Evolutionary conservation across 1,140 invertebrate genomes (phyloP).

Genomic region (Papilio machaon): DNA sequence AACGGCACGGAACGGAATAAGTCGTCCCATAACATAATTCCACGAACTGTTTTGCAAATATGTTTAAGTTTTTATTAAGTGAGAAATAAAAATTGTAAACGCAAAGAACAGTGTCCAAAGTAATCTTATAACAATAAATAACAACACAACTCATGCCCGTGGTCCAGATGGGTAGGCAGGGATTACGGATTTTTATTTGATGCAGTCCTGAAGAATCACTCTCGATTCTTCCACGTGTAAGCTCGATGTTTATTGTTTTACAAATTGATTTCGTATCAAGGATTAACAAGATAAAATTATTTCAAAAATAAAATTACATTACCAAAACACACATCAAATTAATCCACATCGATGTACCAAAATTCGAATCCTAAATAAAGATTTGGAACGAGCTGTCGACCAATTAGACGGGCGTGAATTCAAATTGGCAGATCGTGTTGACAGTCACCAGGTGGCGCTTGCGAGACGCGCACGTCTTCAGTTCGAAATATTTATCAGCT

Average conservation of each 20-base stretch:
- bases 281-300: background rate
- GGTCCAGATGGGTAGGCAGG: background rate
- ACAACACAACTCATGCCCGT: too few species aligned
- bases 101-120: background rate
- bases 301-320: too few species aligned
- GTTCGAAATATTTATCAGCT: conserved; percentile 59
- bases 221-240: too few species aligned
- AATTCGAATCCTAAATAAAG: conserved; percentile 53
- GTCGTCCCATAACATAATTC: conserved; percentile 14
- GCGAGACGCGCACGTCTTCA: conserved; percentile 51
- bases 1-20: conserved; percentile 41
- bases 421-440: conserved; percentile 75
- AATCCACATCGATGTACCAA: background rate
- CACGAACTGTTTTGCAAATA: background rate
- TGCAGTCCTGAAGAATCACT: too few species aligned
- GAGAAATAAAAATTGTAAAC: background rate
- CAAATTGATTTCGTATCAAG: background rate
- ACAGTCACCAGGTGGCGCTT: conserved; percentile 69
- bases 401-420: conserved; percentile 68
- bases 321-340: background rate
- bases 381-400: conserved; percentile 64
- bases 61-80: background rate
- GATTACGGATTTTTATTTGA: too few species aligned
- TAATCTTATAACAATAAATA: too few species aligned
- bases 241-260: too few species aligned